These are phyloP conservation scores for Drosophila lutescens DNA, from an alignment of 2,888 invertebrate genomes.

Conservation along the genomic window DNA sequence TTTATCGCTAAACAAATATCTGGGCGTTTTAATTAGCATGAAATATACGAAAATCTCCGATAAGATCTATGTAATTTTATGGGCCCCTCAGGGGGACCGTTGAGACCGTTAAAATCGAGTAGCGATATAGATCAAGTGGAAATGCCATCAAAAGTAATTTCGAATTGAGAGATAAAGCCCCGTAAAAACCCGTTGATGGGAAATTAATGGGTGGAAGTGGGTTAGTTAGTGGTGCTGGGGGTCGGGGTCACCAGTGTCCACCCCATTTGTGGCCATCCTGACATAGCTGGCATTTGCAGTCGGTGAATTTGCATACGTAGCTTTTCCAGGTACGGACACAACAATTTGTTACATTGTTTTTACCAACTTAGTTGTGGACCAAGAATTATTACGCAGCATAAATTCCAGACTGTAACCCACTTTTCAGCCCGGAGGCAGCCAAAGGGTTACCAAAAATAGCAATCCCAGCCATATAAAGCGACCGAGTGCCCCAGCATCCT, in stretches of 20 bases:
- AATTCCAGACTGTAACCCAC: slow-evolving; percentile 55
- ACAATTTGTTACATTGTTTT: slow-evolving; percentile 67
- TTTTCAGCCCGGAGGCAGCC: slow-evolving; percentile 54
- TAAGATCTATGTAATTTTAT: slow-evolving; percentile 69
- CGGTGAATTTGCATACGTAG: slow-evolving; percentile 31
- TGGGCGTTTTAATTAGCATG: slow-evolving; percentile 69
- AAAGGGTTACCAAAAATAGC: slow-evolving; percentile 68
- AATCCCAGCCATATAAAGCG: slow-evolving; percentile 63
- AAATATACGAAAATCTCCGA: slow-evolving; percentile 61
- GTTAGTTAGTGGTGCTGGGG: slow-evolving; percentile 3
- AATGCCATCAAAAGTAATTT: slow-evolving; percentile 28
- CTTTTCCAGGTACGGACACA: slow-evolving; percentile 34
- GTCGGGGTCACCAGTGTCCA: slow-evolving; percentile 1
- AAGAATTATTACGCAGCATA: slow-evolving; percentile 60
- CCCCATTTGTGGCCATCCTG: slow-evolving; percentile 12
- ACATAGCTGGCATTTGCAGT: slow-evolving; percentile 24
- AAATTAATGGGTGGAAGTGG: slow-evolving; percentile 30
- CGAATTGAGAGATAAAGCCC: slow-evolving; percentile 36
- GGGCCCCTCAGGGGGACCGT: slow-evolving; percentile 21
- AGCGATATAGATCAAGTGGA: slow-evolving; percentile 53
- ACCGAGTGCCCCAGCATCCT: background rate
- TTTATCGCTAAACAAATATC: slow-evolving; percentile 65
- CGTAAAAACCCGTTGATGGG: slow-evolving; percentile 20
- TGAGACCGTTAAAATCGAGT: slow-evolving; percentile 48
- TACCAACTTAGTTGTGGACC: slow-evolving; percentile 43